Conservation (phyloP, 2,888 invertebrate species). For the Dynastes grantii region DNA sequence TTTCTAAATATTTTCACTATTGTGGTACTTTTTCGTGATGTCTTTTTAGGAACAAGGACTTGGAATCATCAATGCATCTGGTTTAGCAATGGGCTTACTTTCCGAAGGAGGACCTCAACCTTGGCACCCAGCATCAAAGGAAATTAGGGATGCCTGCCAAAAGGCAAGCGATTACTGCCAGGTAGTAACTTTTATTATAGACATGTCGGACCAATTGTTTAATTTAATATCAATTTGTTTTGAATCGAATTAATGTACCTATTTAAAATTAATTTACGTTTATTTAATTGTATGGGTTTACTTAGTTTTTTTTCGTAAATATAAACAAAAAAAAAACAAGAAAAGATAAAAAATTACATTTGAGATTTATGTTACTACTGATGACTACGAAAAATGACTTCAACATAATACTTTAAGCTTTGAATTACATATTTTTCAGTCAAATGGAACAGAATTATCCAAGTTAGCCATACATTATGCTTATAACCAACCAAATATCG, state of each 20-base stretch:
- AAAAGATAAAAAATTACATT: no score
- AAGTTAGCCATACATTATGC: constrained; percentile 81
- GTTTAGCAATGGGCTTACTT: constrained; percentile 87
- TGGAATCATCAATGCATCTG: constrained; percentile 89
- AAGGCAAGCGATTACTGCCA: constrained; percentile 79
- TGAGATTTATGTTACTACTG: no score
- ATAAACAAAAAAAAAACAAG: no score
- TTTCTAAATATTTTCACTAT: no score
- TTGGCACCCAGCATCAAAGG: constrained; percentile 87
- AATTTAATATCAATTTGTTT: no score
- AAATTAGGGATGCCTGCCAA: constrained; percentile 76
- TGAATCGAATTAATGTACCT: no score
- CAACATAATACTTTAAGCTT: not conserved
- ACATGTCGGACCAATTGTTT: no score
- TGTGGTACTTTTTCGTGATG: no score
- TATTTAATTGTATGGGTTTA: no score
- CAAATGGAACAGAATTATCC: constrained; percentile 78
- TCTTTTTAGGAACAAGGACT: constrained; percentile 76
- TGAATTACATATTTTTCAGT: constrained; percentile 60
- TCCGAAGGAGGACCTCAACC: constrained; percentile 81
- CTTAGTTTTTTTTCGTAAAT: no score
- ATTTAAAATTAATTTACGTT: no score
- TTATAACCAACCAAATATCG: constrained; percentile 71
- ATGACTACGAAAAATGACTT: not conserved
- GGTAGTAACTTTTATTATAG: constrained; percentile 67